Base-by-base conservation (phyloP, 2,888 invertebrate genomes). In the Anaspis maculata region DNA sequence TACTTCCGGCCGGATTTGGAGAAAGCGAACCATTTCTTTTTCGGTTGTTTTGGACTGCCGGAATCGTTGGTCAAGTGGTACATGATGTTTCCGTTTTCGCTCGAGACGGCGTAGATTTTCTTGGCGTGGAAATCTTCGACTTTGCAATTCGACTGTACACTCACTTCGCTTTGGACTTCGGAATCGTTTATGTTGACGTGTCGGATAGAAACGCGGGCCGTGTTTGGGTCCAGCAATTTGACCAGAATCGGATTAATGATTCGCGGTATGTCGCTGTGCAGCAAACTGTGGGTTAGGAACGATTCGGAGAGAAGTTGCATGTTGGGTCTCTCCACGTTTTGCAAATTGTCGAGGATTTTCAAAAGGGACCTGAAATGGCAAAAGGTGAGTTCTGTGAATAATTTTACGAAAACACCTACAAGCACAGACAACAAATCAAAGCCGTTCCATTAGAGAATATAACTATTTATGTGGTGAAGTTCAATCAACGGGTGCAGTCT, bases 101-200 rank as follows among this genome's bases (percentile, higher is more conserved):
- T 84, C 52, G 86, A 86, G 25, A 88, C 83, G 1, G 87, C 87
- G 53, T 82, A 86, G 9, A 88, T 81, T 53, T 80, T 83, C 13
- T 71, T 69, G 26, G 62, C 51, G 34, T 57, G 56, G 10, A 46
- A 44, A 15, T 57, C 54, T 32, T 62, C 62, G 22, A 61, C 60
- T 14, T 52, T 42, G 36, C 55, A 46, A 19, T 51, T 49, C 24
- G 59, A 57, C 27, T 56, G 53, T 9, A 46, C 44, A 3, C 46
- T 44, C 12, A 45, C 39, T 13, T 64, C 61, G 36, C 59, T 61
- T 13, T 61, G 63, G 14, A 69, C 70, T 6, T 69, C 69, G 7
- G 70, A 68, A 39, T 75, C 68, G 32, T 74, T 68, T 13, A 79
- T 71, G 53, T 77, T 77, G 3, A 79, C 74, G 46, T 86, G 82